Evolutionary conservation across 2,113 vertebrate genomes (phyloP).

Genomic region (Dolichotis patagonum): DNA sequence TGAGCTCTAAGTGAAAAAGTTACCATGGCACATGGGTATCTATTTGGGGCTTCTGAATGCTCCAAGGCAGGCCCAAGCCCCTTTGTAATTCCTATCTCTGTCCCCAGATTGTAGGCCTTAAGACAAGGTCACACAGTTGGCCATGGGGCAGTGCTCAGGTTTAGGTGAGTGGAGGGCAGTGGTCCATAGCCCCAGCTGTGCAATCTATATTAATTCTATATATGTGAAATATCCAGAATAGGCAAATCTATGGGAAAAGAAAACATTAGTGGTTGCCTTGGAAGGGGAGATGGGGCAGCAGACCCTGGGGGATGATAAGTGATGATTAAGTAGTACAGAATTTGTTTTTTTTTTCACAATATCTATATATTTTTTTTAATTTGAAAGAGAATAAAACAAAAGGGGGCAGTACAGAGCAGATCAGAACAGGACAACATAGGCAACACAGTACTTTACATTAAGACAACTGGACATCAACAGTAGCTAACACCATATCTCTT

Average conservation of each 20-base stretch:
- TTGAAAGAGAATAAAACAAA: no score
- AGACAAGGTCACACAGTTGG: not conserved
- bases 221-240: not conserved
- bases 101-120: not conserved
- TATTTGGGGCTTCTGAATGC: not conserved
- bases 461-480: no score
- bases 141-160: not conserved
- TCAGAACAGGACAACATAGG: no score
- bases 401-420: no score
- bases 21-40: not conserved
- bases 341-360: no score
- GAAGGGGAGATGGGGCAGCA: fast-evolving
- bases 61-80: not conserved
- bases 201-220: not conserved
- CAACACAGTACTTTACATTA: no score
- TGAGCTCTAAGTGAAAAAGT: not conserved
- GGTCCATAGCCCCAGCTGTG: not conserved
- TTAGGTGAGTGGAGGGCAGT: not conserved
- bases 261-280: not conserved
- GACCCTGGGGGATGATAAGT: no score
- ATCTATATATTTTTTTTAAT: no score
- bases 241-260: not conserved
- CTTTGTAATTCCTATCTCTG: not conserved
- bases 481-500: no score
- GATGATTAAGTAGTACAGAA: not conserved